These are phyloP conservation scores for Boloria selene DNA, from an alignment of 2,888 invertebrate species.

Conservation along the genomic window DNA sequence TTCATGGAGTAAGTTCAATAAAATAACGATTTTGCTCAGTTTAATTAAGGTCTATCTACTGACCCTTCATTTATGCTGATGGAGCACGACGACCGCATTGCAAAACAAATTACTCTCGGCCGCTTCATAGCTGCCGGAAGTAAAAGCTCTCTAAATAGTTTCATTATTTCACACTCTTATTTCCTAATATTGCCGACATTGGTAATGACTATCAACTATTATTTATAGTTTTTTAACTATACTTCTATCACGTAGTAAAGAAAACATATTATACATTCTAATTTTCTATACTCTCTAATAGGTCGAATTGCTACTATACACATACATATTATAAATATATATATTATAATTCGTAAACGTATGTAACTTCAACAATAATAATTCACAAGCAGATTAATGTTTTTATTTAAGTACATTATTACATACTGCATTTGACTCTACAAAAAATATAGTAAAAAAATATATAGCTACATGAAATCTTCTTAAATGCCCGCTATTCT, in stretches of 20 bases:
- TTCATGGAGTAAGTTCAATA: constrained; percentile 40
- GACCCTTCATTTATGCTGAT: constrained; percentile 77
- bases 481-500: not conserved
- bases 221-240: not conserved
- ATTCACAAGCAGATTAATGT: too few relatives aligned
- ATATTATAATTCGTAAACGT: too few relatives aligned
- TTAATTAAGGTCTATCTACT: constrained; percentile 76
- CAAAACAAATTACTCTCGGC: constrained; percentile 67
- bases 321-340: too few relatives aligned
- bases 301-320: too few relatives aligned
- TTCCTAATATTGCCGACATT: not conserved
- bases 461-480: too few relatives aligned
- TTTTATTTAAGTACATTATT: too few relatives aligned
- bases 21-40: constrained; percentile 64
- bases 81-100: constrained; percentile 70
- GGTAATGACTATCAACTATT: not conserved
- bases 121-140: constrained; percentile 56
- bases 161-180: constrained; percentile 33
- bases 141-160: constrained; percentile 46
- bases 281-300: too few relatives aligned
- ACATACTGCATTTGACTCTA: too few relatives aligned
- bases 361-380: too few relatives aligned
- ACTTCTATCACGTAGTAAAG: too few relatives aligned
- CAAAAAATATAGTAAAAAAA: too few relatives aligned
- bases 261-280: too few relatives aligned